Conservation (phyloP, 2,888 invertebrate genomes). For the Mamestra brassicae region DNA sequence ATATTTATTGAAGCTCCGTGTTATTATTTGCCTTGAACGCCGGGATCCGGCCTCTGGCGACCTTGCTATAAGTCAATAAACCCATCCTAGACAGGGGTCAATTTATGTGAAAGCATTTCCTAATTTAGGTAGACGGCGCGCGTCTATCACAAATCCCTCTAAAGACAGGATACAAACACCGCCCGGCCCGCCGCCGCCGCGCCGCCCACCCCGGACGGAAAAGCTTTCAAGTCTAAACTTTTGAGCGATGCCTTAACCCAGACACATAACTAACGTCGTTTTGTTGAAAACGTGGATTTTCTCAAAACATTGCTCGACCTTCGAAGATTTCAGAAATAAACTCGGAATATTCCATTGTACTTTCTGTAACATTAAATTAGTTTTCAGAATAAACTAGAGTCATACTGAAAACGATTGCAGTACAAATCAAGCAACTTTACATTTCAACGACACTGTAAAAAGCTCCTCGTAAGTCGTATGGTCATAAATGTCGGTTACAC, state of each 20-base stretch:
- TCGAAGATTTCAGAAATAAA: neutral
- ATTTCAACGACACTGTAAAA: constrained; percentile 23
- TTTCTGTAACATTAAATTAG: neutral
- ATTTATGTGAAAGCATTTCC: constrained; percentile 60
- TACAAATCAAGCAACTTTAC: constrained; percentile 24
- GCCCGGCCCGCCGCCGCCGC: neutral
- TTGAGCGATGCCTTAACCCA: constrained; percentile 1
- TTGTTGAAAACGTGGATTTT: constrained; percentile 10
- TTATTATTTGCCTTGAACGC: constrained; percentile 37
- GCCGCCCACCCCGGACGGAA: constrained; percentile 1
- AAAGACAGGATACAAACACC: constrained; percentile 37
- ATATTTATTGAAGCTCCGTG: constrained; percentile 38
- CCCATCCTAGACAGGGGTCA: constrained; percentile 52
- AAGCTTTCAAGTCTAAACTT: constrained; percentile 18
- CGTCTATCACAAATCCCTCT: constrained; percentile 41
- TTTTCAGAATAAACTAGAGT: too few relatives aligned
- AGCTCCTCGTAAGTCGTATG: constrained; percentile 11
- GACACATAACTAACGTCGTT: constrained; percentile 13
- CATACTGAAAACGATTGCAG: neutral
- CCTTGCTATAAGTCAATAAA: constrained; percentile 61
- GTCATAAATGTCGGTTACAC: constrained; percentile 43
- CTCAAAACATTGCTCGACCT: neutral
- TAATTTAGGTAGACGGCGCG: constrained; percentile 48
- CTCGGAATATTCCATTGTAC: neutral
- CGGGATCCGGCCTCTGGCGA: constrained; percentile 37